Percentiles rank a stretch among this genome's conserved stretches.
phyloP scores from a whole-genome alignment of 2,113 vertebrate species.

The Proteles cristata region DNA sequence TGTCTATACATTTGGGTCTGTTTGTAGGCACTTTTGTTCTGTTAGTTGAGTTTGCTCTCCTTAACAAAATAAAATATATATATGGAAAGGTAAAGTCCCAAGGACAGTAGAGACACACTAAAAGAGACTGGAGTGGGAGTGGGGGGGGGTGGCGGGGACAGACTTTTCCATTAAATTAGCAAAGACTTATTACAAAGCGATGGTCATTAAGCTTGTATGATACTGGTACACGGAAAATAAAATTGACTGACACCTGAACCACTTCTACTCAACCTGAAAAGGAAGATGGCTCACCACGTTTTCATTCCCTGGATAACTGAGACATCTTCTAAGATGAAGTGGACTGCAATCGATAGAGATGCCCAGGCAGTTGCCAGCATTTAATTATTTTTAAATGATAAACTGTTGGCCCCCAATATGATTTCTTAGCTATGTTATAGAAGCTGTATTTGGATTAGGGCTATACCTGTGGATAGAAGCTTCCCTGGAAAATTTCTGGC shows the following conservation, averaged over 20 bases:
- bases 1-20: not conserved
- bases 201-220: not conserved
- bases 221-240: too few species aligned
- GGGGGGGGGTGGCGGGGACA: not conserved
- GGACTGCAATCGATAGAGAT: not conserved
- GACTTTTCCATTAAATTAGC: not conserved
- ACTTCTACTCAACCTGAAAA: not conserved
- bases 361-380: not conserved
- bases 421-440: conserved; percentile 36
- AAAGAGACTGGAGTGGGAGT: not conserved
- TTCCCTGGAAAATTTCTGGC: not conserved
- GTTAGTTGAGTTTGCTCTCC: not conserved
- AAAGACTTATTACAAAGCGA: not conserved
- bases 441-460: not conserved
- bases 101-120: not conserved
- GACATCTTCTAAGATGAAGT: not conserved
- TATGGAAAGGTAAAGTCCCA: not conserved
- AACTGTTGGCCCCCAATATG: not conserved
- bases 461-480: not conserved
- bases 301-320: not conserved
- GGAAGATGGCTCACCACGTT: not conserved
- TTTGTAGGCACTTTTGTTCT: not conserved
- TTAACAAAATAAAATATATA: not conserved
- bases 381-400: conserved; percentile 23
- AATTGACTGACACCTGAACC: too few species aligned